phyloP scores from a whole-genome alignment of 1,140 invertebrate species.

The Psix sp. region DNA sequence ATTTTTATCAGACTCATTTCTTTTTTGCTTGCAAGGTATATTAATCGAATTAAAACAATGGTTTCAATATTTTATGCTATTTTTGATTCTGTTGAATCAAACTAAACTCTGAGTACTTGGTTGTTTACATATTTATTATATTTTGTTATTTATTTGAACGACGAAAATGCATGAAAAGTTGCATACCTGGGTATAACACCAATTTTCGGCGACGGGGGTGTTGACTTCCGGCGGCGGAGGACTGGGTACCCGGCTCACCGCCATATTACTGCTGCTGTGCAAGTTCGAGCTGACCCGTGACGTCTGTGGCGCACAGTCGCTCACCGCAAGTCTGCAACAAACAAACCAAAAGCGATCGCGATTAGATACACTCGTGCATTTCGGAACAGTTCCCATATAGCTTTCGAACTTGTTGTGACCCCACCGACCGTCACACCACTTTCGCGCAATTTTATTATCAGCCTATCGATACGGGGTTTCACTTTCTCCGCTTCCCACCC shows the following conservation, averaged over 20 bases:
- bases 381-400: not conserved
- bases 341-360: slow-evolving; percentile 28
- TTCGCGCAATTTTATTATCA: slow-evolving; percentile 35
- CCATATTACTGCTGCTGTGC: slow-evolving; percentile 87
- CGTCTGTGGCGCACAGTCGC: slow-evolving; percentile 90
- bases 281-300: slow-evolving; percentile 88
- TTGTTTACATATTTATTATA: no score
- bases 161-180: no score
- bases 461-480: slow-evolving; percentile 28
- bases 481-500: slow-evolving; percentile 20
- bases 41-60: not conserved
- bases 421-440: slow-evolving; percentile 8
- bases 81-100: no score
- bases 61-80: no score
- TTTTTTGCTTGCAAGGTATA: slow-evolving; percentile 1
- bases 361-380: slow-evolving; percentile 36
- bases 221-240: slow-evolving; percentile 93
- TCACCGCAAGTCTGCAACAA: slow-evolving; percentile 86
- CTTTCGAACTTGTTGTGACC: no score
- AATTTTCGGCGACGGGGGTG: slow-evolving; percentile 95
- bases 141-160: no score
- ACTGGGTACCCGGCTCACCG: slow-evolving; percentile 92
- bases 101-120: no score
- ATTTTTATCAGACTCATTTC: slow-evolving; percentile 32
- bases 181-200: slow-evolving; percentile 96